Conservation (phyloP, 2,113 vertebrate genomes). For the Amazona vittata region DNA sequence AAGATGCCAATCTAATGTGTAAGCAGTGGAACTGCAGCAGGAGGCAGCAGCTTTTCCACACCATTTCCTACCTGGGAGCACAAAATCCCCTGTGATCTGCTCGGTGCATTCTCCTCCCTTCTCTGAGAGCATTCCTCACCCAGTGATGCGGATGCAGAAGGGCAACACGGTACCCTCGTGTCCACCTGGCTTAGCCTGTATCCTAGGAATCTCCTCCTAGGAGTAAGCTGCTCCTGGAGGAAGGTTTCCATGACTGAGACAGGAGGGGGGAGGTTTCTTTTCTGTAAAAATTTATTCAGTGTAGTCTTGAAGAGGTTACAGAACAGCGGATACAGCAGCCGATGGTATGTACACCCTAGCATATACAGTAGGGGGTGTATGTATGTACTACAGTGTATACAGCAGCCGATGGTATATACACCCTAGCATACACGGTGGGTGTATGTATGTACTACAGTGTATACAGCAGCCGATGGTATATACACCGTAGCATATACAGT, state of each 20-base stretch:
- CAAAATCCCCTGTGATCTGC: fast-evolving
- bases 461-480: not conserved
- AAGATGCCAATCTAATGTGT: not conserved
- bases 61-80: fast-evolving
- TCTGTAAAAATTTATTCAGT: conserved; percentile 74
- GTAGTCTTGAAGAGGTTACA: conserved; percentile 37
- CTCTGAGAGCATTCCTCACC: not conserved
- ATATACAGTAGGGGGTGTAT: not conserved
- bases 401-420: too few relatives aligned
- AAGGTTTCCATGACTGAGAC: not conserved
- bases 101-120: not conserved
- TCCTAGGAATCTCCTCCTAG: not conserved
- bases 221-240: not conserved
- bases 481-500: too few relatives aligned
- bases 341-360: not conserved
- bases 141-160: fast-evolving
- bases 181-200: too few relatives aligned
- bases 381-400: too few relatives aligned
- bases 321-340: not conserved
- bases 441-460: too few relatives aligned
- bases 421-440: too few relatives aligned
- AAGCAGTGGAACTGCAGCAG: not conserved
- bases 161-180: fast-evolving
- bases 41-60: fast-evolving
- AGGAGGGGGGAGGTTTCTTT: not conserved